A percentile compares a stretch with the other conserved stretches of the same genome.
phyloP scores from a whole-genome alignment of 2,797 vertebrate species.

The Pteropus rufus region DNA sequence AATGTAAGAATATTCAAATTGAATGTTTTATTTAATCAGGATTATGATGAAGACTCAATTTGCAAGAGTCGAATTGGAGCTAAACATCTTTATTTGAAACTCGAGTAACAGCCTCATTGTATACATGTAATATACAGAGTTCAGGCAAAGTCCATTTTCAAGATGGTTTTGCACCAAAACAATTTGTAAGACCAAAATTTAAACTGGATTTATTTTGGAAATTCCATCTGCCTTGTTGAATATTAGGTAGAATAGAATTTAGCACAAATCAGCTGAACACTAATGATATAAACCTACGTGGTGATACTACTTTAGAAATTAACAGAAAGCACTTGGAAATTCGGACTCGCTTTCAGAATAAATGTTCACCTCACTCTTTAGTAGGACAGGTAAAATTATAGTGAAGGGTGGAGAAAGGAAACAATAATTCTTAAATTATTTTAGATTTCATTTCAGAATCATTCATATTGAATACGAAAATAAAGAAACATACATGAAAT shows the following conservation, averaged over 20 bases:
- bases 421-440: neutral
- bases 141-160: neutral
- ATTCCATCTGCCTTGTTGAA: neutral
- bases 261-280: neutral
- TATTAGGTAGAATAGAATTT: neutral
- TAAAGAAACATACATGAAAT: neutral
- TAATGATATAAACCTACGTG: neutral
- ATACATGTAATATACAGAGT: neutral
- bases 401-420: neutral
- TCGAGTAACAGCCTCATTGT: neutral
- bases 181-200: neutral
- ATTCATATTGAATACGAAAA: neutral
- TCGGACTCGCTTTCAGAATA: neutral
- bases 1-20: neutral
- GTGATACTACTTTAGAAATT: neutral
- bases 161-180: neutral
- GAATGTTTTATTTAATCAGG: constrained; percentile 34
- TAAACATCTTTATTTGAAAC: neutral
- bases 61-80: neutral
- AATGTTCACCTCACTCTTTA: neutral
- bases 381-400: neutral
- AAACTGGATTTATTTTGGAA: constrained; percentile 1
- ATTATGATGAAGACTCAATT: neutral
- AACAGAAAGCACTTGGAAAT: neutral
- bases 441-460: neutral